Evolutionary conservation across 2,797 vertebrate genomes (phyloP), one percentile per base, ranked within the genome.

Genomic region (Crypturellus tataupa): DNA sequence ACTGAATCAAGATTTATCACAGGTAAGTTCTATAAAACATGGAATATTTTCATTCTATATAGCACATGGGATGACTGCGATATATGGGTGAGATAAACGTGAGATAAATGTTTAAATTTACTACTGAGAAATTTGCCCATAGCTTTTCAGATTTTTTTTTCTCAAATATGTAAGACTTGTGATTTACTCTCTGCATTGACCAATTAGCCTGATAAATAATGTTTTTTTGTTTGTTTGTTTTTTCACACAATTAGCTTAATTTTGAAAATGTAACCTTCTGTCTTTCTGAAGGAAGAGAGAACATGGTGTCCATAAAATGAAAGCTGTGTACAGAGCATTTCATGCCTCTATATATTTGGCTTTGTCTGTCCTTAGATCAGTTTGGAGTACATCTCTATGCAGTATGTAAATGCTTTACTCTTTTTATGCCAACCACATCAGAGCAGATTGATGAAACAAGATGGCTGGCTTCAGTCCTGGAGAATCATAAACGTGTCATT

Each of bases 1-100:
- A 99, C 98, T 0, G 98, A 99, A 85, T 98, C 98, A 69, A 98
- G 98, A 82, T 99, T 98, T 97, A 97, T 87, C 8, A 97, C 97
- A 51, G 97, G 98, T 98, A 97, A 23, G 98, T 98, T 67, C 83
- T 11, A 2, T 37, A 24, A 37, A 51, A 25, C 58, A 6, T 11
- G 46, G 37, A 5, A 1, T 49, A 18, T 39, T 42, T 44, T 59
- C 33, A 25, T 59, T 35, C 44, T 47, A 0, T 13, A 4, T 12
- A 33, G 49, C 46, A 20, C 1, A 0, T 87, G 10, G 42, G 62
- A 2, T 56, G 69, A 24, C 42, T 79, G 21, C 44, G 51, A 24
- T 65, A 42, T 4, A 15, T 47, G 27, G 15, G 19, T 27, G 55
- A 81, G 42, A 76, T 47, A 47, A 46, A 70, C 10, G 8, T 1